phyloP scores from a whole-genome alignment of 2,888 invertebrate genomes.

The Luperina testacea region DNA sequence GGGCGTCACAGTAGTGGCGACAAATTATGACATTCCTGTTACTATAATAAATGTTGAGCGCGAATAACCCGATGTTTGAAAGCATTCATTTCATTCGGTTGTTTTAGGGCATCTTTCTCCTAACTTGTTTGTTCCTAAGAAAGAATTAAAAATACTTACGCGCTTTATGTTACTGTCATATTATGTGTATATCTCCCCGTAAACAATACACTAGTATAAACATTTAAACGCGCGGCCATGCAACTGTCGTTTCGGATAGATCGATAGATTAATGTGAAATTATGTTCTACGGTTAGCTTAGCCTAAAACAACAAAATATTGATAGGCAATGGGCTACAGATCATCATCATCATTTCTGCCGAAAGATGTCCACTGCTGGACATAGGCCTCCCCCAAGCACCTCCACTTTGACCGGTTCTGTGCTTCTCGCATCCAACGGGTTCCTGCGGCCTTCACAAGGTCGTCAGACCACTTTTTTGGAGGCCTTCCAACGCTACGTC shows the following conservation, averaged over 20 bases:
- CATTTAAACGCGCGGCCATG: background rate
- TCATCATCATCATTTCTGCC: too few species aligned
- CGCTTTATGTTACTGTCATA: background rate
- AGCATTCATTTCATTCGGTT: background rate
- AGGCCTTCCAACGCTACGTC: too few species aligned
- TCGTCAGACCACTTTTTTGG: too few species aligned
- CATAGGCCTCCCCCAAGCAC: too few species aligned
- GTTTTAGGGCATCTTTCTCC: background rate
- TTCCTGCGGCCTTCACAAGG: too few species aligned
- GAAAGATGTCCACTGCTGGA: too few species aligned
- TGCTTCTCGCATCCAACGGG: too few species aligned
- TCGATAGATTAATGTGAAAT: background rate
- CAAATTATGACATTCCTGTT: slow-evolving; percentile 42
- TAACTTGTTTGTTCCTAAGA: background rate
- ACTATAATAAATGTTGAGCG: slow-evolving; percentile 31
- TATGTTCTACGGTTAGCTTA: background rate
- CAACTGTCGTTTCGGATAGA: background rate
- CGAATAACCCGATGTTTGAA: slow-evolving; percentile 14
- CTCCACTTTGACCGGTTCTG: too few species aligned
- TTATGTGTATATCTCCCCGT: background rate
- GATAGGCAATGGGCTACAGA: background rate
- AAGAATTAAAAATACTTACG: background rate
- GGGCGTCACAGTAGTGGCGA: slow-evolving; percentile 18
- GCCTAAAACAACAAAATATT: background rate
- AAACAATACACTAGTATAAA: background rate